Evolutionary conservation across 2,888 invertebrate genomes (phyloP), one percentile per base, ranked within the genome.

Genomic region (Andrena dorsata): DNA sequence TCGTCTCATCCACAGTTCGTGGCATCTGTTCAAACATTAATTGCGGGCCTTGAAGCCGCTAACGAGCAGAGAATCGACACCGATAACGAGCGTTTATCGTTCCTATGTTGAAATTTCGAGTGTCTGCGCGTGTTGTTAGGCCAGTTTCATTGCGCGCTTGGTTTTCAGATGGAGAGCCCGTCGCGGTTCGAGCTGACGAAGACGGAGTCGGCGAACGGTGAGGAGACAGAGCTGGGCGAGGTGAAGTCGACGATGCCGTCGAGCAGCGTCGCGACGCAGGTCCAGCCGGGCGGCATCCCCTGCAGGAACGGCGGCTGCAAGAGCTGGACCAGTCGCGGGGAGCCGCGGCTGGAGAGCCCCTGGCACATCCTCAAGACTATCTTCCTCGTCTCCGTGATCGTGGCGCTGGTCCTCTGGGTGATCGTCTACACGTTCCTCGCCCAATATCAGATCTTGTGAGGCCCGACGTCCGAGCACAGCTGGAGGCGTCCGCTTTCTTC

Each of bases 311-410:
- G 90, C 8, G 91, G 90, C 8, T 93, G 93, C 84, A 92, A 91
- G 70, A 77, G 73, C 53, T 86, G 89, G 66, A 69, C 85, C 28
- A 87, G 20, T 41, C 78, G 82, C 20, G 72, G 56, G 0, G 88
- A 90, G 13, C 80, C 87, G 3, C 76, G 89, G 0, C 84, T 94
- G 16, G 94, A 94, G 80, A 95, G 94, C 80, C 95, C 95, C 0
- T 95, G 95, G 95, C 94, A 95, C 81, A 90, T 89, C 26, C 93
- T 94, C 47, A 95, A 95, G 87, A 95, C 95, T 0, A 92, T 94
- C 80, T 94, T 95, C 86, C 93, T 95, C 73, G 85, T 95, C 49
- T 92, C 93, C 16, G 93, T 94, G 23, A 93, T 95, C 83, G 91
- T 93, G 65, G 92, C 94, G 0, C 92, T 95, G 13, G 84, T 94